Percentiles rank a stretch among this genome's conserved stretches.
phyloP scores from a whole-genome alignment of 2,797 vertebrate genomes.

The Myioborus miniatus region DNA sequence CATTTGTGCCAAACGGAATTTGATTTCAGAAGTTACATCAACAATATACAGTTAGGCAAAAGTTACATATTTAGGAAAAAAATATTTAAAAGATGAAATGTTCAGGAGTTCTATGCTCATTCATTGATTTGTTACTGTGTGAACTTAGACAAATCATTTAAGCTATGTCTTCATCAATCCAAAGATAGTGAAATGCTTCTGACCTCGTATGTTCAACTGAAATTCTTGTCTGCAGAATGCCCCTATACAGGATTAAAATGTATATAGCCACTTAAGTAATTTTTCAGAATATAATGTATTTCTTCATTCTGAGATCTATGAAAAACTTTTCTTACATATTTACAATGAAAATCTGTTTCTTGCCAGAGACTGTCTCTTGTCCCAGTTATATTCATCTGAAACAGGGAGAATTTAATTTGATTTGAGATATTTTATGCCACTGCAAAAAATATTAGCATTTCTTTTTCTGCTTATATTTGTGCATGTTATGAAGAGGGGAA shows the following conservation, averaged over 20 bases:
- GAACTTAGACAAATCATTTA: background rate
- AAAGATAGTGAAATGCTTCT: background rate
- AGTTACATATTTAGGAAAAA: background rate
- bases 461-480: background rate
- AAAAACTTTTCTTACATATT: background rate
- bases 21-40: background rate
- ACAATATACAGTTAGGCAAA: background rate
- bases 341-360: background rate
- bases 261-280: background rate
- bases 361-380: background rate
- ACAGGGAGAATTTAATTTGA: background rate
- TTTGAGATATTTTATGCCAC: background rate
- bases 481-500: accelerated
- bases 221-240: background rate
- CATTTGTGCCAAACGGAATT: background rate
- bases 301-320: background rate
- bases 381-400: background rate
- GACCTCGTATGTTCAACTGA: background rate
- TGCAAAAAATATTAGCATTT: background rate
- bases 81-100: accelerated
- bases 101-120: background rate
- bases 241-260: background rate
- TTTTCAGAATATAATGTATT: background rate
- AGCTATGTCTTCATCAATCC: background rate
- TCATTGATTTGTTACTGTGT: background rate